Evolutionary conservation across 2,888 invertebrate species (phyloP), one percentile per base, ranked within the genome.

Genomic region (Agrotis segetum): DNA sequence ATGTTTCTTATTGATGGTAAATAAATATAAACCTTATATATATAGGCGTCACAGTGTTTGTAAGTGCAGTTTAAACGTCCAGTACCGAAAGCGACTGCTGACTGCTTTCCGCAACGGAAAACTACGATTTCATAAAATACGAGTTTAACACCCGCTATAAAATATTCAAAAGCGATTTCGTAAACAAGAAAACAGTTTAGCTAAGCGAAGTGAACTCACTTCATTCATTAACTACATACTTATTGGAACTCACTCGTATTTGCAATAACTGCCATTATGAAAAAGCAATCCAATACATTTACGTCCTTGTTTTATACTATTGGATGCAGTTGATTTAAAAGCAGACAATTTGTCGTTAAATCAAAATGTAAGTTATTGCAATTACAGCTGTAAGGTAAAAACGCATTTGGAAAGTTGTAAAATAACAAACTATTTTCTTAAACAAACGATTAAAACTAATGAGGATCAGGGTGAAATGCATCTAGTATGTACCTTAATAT

Each of bases 401-500:
- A 14, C 9, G 34, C 6, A 49, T n/a, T 21, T 49, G 21, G 9
- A 44, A 14, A 14, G 3, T 65, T 46, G 5, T 58, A 24, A 44
- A 72, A 74, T 67, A 46, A 19, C n/a, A 61, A 49, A n/a, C 21
- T 46, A 52, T 40, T 53, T 58, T 59, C 19, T 46, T 34, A 40
- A 24, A 34, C 14, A 50, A 17, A 74, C n/a, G 14, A 14, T 53
- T 53, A 2, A 44, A 5, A 53, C 16, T 53, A 40, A 66, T 14
- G 44, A 76, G 13, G 34, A 53, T 59, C 52, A 67, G 19, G 40
- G 17, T 58, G 24, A 17, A 62, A 40, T 21, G 17, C 21, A 16
- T 47, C 34, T 58, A 11, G 9, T 40, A 40, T 40, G 6, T 29
- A 29, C 29, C 4, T 29, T n/a, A 24, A 29, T 29, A 7, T 34